These are phyloP conservation scores for Pseudonaja textilis DNA, from an alignment of 2,113 vertebrate species.

Conservation along the genomic window DNA sequence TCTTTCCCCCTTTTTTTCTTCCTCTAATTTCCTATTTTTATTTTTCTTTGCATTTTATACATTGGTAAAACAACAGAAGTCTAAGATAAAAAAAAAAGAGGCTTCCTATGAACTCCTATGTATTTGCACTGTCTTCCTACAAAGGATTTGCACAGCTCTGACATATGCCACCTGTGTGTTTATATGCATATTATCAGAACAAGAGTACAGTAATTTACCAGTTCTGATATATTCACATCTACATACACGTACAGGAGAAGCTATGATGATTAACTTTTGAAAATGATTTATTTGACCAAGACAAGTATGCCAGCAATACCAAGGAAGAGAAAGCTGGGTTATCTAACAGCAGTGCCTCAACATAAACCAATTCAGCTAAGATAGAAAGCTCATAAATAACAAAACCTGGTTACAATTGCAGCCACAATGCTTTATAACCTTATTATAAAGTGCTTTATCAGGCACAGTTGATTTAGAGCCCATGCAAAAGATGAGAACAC, in stretches of 20 bases:
- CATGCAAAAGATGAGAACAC: not conserved
- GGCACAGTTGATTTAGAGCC: constrained; percentile 22
- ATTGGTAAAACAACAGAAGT: not conserved
- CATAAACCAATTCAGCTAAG: constrained; percentile 19
- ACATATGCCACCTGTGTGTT: not conserved
- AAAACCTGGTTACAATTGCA: constrained; percentile 31
- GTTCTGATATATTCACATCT: not conserved
- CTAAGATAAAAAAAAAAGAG: not conserved
- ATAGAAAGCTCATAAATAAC: constrained; percentile 29
- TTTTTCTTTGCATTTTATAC: not conserved
- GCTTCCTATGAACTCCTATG: not conserved
- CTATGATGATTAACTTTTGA: not conserved
- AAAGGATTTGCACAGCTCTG: not conserved
- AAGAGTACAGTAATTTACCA: not conserved
- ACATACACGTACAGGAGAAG: not conserved
- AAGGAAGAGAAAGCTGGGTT: not conserved
- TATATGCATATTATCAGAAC: not conserved
- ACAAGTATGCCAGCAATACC: not conserved
- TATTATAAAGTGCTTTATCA: constrained; percentile 33
- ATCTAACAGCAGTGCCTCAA: not conserved
- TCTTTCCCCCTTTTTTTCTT: not conserved
- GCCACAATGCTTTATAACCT: constrained; percentile 29
- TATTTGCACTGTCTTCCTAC: not conserved
- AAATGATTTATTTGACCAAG: constrained; percentile 15
- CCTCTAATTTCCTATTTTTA: not conserved